phyloP scores from a whole-genome alignment of 2,797 vertebrate genomes.

The Lophius americanus region DNA sequence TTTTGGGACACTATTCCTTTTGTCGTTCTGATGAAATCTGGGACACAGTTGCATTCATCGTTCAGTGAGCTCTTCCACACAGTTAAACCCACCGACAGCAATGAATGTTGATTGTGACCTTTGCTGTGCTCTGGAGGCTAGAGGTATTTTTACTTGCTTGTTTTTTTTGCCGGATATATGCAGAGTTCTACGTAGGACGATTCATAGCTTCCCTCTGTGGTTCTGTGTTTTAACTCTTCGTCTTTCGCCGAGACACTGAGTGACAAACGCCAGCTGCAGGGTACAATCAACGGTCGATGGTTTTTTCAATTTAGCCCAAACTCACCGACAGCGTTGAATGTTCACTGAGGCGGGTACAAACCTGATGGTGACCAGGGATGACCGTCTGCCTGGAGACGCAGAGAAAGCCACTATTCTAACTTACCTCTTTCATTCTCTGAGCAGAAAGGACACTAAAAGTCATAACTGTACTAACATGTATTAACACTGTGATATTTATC shows the following conservation, averaged over 20 bases:
- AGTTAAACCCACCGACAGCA: conserved; percentile 99
- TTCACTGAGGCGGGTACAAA: conserved; percentile 87
- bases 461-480: conserved; percentile 13
- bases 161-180: conserved; percentile 4
- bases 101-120: conserved; percentile 99
- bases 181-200: background rate
- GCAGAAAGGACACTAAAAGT: conserved; percentile 30
- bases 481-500: background rate
- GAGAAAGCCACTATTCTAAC: conserved; percentile 30
- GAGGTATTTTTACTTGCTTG: conserved; percentile 25
- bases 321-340: conserved; percentile 99
- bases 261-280: conserved; percentile 87
- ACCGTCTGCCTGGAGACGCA: conserved; percentile 65
- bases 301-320: conserved; percentile 95
- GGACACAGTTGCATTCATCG: conserved; percentile 99
- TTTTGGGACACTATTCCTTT: conserved; percentile 61
- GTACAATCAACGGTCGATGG: conserved; percentile 99
- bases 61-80: conserved; percentile 98
- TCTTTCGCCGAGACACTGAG: conserved; percentile 15
- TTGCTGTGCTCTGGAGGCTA: conserved; percentile 73
- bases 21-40: conserved; percentile 80
- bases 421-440: conserved; percentile 30
- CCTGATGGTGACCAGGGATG: conserved; percentile 72
- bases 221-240: conserved; percentile 19
- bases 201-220: conserved; percentile 5